phyloP scores from a whole-genome alignment of 2,888 invertebrate genomes.

The Spisula solida region DNA sequence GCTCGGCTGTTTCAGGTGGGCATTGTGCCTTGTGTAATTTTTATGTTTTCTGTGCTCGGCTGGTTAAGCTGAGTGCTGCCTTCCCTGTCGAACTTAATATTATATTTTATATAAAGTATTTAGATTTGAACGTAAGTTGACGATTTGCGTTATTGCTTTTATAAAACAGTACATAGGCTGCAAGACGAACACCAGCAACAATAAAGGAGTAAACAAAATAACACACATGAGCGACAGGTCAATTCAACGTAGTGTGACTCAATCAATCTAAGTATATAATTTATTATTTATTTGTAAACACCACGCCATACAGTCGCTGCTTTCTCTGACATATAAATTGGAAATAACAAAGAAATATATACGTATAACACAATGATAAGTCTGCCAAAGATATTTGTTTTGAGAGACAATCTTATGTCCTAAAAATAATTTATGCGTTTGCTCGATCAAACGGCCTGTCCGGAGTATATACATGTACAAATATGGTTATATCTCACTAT shows the following conservation, averaged over 20 bases:
- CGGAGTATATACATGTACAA: background rate
- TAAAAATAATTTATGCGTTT: background rate
- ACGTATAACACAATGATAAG: background rate
- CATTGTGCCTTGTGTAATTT: no score
- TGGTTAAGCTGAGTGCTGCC: no score
- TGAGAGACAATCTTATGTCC: slow-evolving; percentile 9
- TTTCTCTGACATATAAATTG: background rate
- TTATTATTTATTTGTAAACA: background rate
- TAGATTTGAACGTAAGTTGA: no score
- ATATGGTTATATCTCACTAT: background rate
- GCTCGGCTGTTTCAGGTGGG: no score
- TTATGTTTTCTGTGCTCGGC: no score
- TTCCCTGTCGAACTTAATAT: no score
- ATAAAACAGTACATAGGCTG: no score
- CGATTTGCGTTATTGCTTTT: no score
- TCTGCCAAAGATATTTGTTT: background rate
- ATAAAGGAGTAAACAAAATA: no score
- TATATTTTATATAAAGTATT: no score
- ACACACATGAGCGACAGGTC: background rate
- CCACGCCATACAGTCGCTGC: background rate
- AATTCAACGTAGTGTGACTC: background rate
- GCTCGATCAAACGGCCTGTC: background rate
- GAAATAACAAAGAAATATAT: background rate
- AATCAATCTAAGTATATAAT: background rate
- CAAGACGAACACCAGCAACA: no score